Percentiles rank a stretch among this genome's conserved stretches.
Evolutionary conservation across 2,797 vertebrate species (phyloP).

Genomic region (Scarus forsteni): DNA sequence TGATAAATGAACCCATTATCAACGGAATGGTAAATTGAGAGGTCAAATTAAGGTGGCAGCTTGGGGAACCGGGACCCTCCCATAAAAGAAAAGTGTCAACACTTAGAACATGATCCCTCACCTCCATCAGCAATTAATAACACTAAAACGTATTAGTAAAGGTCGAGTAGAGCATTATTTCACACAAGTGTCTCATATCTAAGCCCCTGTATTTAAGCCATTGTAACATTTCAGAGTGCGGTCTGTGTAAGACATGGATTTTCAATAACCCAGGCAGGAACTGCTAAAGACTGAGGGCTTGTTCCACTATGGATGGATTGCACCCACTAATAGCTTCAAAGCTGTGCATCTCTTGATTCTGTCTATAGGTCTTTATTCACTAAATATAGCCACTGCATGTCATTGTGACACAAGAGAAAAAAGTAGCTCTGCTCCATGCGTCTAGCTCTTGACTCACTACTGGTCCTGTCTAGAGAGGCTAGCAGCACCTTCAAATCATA

Average conservation of each 20-base stretch:
- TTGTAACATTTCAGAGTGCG: background rate
- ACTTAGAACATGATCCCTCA: conserved; percentile 33
- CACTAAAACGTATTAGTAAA: conserved; percentile 46
- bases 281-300: background rate
- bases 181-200: conserved; percentile 25
- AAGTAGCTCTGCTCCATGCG: too few species aligned
- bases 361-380: too few species aligned
- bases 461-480: too few species aligned
- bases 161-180: conserved; percentile 28
- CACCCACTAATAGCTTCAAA: too few species aligned
- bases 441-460: too few species aligned
- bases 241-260: conserved; percentile 11
- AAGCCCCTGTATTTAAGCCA: conserved; percentile 9
- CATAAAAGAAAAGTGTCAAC: conserved; percentile 39
- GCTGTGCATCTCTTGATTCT: too few species aligned
- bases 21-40: conserved; percentile 59
- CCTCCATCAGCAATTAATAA: conserved; percentile 44
- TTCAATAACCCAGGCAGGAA: conserved; percentile 7
- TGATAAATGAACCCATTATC: conserved; percentile 71
- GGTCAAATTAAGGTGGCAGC: conserved; percentile 58
- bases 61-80: conserved; percentile 36
- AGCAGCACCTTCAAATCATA: too few species aligned
- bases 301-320: background rate
- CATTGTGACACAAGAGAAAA: too few species aligned
- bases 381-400: too few species aligned